These are phyloP conservation scores for Semaprochilodus insignis DNA, from an alignment of 2,797 vertebrate species.

Conservation along the genomic window DNA sequence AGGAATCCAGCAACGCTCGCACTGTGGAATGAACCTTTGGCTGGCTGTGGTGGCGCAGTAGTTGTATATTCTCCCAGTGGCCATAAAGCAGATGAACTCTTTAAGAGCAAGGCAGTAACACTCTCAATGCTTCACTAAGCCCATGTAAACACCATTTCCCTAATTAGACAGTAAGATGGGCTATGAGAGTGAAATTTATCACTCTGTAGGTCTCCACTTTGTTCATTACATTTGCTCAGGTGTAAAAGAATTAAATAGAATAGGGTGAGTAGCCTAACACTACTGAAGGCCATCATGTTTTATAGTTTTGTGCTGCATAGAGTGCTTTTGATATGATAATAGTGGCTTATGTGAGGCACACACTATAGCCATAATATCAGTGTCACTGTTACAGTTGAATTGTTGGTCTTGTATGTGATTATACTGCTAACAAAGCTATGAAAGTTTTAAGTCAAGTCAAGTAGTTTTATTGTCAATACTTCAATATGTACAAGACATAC, in stretches of 20 bases:
- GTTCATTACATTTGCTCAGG: not conserved
- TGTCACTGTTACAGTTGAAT: too few relatives aligned
- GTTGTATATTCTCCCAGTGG: not conserved
- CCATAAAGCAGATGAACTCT: not conserved
- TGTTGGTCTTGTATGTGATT: too few relatives aligned
- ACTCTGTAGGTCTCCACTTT: constrained; percentile 5
- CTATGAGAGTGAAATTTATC: constrained; percentile 8
- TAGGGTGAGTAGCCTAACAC: not conserved
- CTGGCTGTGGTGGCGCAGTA: not conserved
- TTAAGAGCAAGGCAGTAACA: not conserved
- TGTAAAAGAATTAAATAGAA: not conserved
- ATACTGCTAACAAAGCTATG: too few relatives aligned
- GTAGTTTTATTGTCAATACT: too few relatives aligned
- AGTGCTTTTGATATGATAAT: too few relatives aligned
- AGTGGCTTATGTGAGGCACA: too few relatives aligned
- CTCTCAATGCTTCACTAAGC: not conserved
- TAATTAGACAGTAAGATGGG: not conserved
- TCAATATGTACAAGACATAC: too few relatives aligned
- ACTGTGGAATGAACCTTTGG: too few relatives aligned
- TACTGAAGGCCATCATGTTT: not conserved
- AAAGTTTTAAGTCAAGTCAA: too few relatives aligned
- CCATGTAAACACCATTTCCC: not conserved
- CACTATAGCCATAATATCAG: too few relatives aligned
- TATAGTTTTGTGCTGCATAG: too few relatives aligned
- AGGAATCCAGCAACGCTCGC: not conserved